Conservation (phyloP, 2,888 invertebrate genomes). For the Neoitamus cyanurus region DNA sequence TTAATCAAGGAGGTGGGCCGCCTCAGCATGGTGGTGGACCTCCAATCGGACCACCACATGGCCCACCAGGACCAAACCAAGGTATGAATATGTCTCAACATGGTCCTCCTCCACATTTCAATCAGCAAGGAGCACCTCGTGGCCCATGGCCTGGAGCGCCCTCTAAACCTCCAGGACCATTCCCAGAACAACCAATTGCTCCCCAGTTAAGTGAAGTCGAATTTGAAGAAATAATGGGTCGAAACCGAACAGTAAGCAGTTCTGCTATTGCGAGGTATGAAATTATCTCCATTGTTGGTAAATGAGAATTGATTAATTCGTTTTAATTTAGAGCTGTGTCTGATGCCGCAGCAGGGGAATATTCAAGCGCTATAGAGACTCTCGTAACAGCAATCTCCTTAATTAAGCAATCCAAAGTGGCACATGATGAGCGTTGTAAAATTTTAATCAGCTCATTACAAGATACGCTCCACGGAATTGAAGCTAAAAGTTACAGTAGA, state of each 20-base stretch:
- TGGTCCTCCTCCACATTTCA: constrained; percentile 77
- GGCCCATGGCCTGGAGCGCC: constrained; percentile 73
- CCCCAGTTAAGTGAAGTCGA: constrained; percentile 89
- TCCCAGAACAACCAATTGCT: constrained; percentile 67
- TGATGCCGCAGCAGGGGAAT: constrained; percentile 97
- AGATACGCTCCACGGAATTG: constrained; percentile 96
- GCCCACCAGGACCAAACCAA: constrained; percentile 67
- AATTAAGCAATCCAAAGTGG: constrained; percentile 94
- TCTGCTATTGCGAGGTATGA: constrained; percentile 84
- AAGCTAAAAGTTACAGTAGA: constrained; percentile 94
- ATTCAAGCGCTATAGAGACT: constrained; percentile 98
- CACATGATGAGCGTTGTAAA: constrained; percentile 93
- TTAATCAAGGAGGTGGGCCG: constrained; percentile 74
- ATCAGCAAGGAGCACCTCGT: constrained; percentile 76
- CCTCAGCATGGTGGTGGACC: constrained; percentile 69
- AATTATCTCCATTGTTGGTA: not conserved
- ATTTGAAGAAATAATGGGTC: constrained; percentile 97
- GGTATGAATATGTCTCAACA: constrained; percentile 67
- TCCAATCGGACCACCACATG: constrained; percentile 69
- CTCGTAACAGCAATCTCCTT: constrained; percentile 98
- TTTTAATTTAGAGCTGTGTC: constrained; percentile 81
- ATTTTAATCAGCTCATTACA: constrained; percentile 96
- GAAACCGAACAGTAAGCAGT: constrained; percentile 97
- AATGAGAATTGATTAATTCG: not conserved
- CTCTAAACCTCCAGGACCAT: constrained; percentile 63